phyloP scores from a whole-genome alignment of 37 sponge, comb jelly and placozoan species.

The Dysidea cf. avara region DNA sequence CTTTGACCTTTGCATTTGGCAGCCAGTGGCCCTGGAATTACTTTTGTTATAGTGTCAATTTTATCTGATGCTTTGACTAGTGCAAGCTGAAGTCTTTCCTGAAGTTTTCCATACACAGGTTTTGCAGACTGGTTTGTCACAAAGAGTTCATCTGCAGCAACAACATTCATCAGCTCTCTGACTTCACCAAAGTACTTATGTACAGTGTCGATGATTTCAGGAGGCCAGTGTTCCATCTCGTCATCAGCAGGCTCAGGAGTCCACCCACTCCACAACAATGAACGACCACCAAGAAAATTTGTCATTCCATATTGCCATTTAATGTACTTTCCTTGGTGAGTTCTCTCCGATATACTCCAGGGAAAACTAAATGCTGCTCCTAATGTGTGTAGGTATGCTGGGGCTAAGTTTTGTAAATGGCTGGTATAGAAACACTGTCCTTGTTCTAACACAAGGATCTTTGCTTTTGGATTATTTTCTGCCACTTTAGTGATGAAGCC shows the following conservation, averaged over 20 bases:
- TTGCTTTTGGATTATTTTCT: constrained; percentile 40
- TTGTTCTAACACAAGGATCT: constrained; percentile 41
- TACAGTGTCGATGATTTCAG: neutral
- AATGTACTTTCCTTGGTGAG: constrained; percentile 25
- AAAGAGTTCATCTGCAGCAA: constrained; percentile 27
- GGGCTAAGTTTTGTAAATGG: constrained; percentile 53
- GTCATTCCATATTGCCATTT: constrained; percentile 30
- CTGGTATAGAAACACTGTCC: constrained; percentile 22
- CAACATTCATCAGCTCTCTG: constrained; percentile 13
- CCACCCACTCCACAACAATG: constrained; percentile 53
- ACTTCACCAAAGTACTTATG: constrained; percentile 21
- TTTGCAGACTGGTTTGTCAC: neutral
- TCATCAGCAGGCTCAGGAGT: constrained; percentile 36
- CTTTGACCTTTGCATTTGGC: neutral
- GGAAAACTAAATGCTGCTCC: constrained; percentile 13
- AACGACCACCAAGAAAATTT: constrained; percentile 46
- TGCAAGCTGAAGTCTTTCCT: neutral
- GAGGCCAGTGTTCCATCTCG: constrained; percentile 49
- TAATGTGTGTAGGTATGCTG: neutral
- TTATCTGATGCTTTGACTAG: neutral
- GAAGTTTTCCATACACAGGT: constrained; percentile 11
- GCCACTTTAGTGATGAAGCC: constrained; percentile 4
- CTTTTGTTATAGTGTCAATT: neutral
- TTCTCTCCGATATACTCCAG: constrained; percentile 27
- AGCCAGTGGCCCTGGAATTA: constrained; percentile 22